A percentile compares a stretch with the other conserved stretches of the same genome.
Evolutionary conservation across 1,140 invertebrate species (phyloP).

Genomic region (Acromyrmex charruanus): DNA sequence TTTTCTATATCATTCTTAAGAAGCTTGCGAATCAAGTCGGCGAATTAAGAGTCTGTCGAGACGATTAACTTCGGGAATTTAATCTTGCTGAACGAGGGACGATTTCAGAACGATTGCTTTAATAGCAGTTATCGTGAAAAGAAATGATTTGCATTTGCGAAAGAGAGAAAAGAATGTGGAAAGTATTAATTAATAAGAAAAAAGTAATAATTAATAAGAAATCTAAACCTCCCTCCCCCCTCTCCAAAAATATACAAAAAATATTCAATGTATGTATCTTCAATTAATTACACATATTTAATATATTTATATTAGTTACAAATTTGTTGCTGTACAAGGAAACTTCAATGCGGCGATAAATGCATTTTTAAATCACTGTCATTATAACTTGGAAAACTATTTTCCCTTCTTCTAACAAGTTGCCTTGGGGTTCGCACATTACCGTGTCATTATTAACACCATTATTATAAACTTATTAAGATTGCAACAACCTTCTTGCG

Average conservation of each 20-base stretch:
- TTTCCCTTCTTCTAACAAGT: constrained; percentile 48
- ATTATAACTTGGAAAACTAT: constrained; percentile 64
- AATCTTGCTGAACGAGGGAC: constrained; percentile 75
- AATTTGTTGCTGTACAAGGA: constrained; percentile 5
- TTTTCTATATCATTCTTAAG: constrained; percentile 61
- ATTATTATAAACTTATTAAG: constrained; percentile 70
- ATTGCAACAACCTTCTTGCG: constrained; percentile 35
- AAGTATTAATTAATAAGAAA: background rate
- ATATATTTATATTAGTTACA: background rate
- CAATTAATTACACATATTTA: constrained; percentile 4
- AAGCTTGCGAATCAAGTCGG: constrained; percentile 70
- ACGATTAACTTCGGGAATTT: constrained; percentile 76
- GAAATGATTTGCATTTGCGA: constrained; percentile 52
- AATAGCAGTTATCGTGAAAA: constrained; percentile 67
- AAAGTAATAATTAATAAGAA: background rate
- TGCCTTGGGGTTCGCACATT: constrained; percentile 14
- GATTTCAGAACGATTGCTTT: constrained; percentile 71
- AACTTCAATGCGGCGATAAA: constrained; percentile 54
- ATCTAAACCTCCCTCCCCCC: background rate
- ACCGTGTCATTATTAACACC: constrained; percentile 69
- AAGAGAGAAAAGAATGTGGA: background rate
- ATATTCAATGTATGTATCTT: background rate
- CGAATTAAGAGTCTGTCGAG: constrained; percentile 75
- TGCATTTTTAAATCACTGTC: constrained; percentile 62
- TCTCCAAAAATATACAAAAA: background rate